Base-by-base conservation (phyloP, 2,888 invertebrate genomes). In the Lomographa bimaculata region DNA sequence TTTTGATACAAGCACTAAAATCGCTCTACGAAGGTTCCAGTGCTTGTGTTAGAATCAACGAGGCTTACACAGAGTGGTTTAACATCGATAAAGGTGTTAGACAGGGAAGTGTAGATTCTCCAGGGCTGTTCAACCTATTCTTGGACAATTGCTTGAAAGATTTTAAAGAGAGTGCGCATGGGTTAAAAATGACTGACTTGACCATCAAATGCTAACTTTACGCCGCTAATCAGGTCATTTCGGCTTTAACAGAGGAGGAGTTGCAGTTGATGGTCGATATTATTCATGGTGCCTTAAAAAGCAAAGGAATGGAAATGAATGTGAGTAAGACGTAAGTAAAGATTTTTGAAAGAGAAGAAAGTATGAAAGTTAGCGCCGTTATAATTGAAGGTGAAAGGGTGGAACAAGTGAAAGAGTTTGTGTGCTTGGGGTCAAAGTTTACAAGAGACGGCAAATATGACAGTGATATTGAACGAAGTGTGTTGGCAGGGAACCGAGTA, bases 61-160 rank as follows among this genome's bases (percentile, higher is more conserved):
- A 11, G n/a, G 32, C 24, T 3, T 24, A 23, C 17, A 33, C 23
- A 7, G 24, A 33, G 7, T 33, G 18, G 34, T 25, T 33, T 33
- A 5, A 21, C 23, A 23, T 24, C 9, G 16, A 33, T 4, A 26
- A 34, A 5, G 37, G 37, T 24, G 37, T 37, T 6, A 37, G 37
- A 19, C 20, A 29, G 23, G 29, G 37, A 23, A 24, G 37, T 29
- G 37, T 37, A 17, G 29, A 29, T 7, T 37, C 29, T 7, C 24
- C 37, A 14, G 21, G 37, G 24, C 17, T 29, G 10, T 37, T 32
- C n/a, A 40, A 16, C 9, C 16, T 27, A 27, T 27, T 27, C 27
- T 16, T 27, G 17, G 27, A 27, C 17, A 32, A 12, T 14, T 32
- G 27, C 4, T 12, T 27, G 32, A 7, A 10, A 16, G 21, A 32